Percentiles rank a stretch among this genome's conserved stretches.
These are phyloP conservation scores for Cotesia chilonis DNA, from an alignment of 1,140 invertebrate species.

Conservation along the genomic window DNA sequence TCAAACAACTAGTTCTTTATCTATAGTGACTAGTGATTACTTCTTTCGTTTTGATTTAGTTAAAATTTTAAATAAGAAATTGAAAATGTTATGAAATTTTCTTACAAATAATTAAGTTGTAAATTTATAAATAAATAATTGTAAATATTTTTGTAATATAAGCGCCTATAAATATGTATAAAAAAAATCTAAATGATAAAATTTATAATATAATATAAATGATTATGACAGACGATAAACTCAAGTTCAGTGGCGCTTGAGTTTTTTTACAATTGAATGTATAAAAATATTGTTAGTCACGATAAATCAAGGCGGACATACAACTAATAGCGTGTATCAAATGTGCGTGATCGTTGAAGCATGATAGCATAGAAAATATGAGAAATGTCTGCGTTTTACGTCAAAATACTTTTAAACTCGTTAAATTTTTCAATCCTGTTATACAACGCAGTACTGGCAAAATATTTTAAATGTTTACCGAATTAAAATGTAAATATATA, in stretches of 20 bases:
- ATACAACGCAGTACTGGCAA: not conserved
- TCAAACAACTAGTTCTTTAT: no score
- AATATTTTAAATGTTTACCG: slow-evolving; percentile 46
- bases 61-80: no score
- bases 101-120: no score
- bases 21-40: no score
- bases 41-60: no score
- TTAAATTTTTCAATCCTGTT: slow-evolving; percentile 42
- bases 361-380: slow-evolving; percentile 54
- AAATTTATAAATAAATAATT: no score
- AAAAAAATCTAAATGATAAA: no score
- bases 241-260: not conserved
- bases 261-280: slow-evolving; percentile 14
- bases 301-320: slow-evolving; percentile 56
- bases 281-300: slow-evolving; percentile 34
- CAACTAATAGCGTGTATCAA: slow-evolving; percentile 64
- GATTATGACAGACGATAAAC: slow-evolving; percentile 9
- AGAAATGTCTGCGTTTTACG: slow-evolving; percentile 59
- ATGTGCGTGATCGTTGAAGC: slow-evolving; percentile 50
- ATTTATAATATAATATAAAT: not conserved
- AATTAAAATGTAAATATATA: no score
- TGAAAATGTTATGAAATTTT: no score
- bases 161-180: no score
- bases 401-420: slow-evolving; percentile 64
- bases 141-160: no score